Base-by-base conservation (phyloP, 1,140 invertebrate species). In the Paramacrobiotus metropolitanus region DNA sequence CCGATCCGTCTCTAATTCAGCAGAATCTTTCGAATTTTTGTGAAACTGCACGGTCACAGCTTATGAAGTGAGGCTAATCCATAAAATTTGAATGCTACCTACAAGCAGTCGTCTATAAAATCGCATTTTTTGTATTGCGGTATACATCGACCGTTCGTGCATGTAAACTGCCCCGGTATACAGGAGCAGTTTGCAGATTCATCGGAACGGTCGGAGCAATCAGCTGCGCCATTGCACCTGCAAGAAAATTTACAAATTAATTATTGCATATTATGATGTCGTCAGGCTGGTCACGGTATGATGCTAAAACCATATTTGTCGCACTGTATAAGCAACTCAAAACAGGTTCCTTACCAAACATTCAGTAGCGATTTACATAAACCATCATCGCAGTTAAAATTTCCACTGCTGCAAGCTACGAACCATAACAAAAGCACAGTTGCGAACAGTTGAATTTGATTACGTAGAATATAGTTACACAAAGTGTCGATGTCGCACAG, bases 1-100 rank as follows among this genome's bases (percentile, higher is more conserved):
- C 48, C 48, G 48, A 55, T 55, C 48, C 48, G 24, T 55, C 48
- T 20, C 48, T 55, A 24, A 9, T n/a, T 40, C 34, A 40, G n/a
- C 9, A 15, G 34, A n/a, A 40, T 15, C 9, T 40, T 40, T 40
- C 9, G 34, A 40, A 15, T n/a, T 40, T 40, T 40, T 15, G 34
- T 15, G 9, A 40, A n/a, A 40, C 34, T 0, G n/a, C 0, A n/a
- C n/a, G 34, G n/a, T 40, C n/a, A 15, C 34, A 40, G 34, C 9
- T 40, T 40, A 15, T 9, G n/a, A n/a, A n/a, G 34, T 40, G n/a
- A 40, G 34, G n/a, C 9, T 55, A 40, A 40, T 40, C 34, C 9
- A 40, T n/a, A 40, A 40, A 40, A 40, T 40, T 9, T 9, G n/a
- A 40, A 40, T 40, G 34, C n/a, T 40, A 55, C 48, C 4, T 55